A percentile compares a stretch with the other conserved stretches of the same genome.
phyloP scores from a whole-genome alignment of 2,797 vertebrate genomes.

The Melopsittacus undulatus region DNA sequence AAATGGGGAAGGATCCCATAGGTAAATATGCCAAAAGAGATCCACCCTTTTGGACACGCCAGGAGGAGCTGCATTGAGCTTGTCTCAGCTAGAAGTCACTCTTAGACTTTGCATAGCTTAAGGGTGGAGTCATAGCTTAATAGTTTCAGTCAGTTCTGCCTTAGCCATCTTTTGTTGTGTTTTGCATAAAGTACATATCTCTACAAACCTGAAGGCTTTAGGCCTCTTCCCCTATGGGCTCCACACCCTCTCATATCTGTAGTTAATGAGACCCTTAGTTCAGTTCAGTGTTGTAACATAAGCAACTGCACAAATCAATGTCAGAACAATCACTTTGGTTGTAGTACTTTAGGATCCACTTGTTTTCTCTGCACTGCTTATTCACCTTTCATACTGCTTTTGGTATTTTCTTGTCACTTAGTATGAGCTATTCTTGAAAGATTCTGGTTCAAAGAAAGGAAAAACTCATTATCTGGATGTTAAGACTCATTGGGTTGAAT shows the following conservation, averaged over 20 bases:
- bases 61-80: slow-evolving; percentile 48
- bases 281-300: neutral
- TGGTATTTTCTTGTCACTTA: neutral
- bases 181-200: neutral
- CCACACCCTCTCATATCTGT: neutral
- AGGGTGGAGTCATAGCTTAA: slow-evolving; percentile 47
- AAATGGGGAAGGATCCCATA: slow-evolving; percentile 50
- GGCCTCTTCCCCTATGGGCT: neutral
- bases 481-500: neutral
- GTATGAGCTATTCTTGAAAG: neutral
- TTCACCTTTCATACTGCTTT: neutral
- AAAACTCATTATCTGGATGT: neutral
- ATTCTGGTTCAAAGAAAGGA: slow-evolving; percentile 22
- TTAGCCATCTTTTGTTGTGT: neutral
- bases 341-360: neutral
- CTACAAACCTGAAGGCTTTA: neutral
- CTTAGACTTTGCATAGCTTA: slow-evolving; percentile 55
- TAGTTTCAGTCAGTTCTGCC: slow-evolving; percentile 46
- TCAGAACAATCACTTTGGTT: neutral
- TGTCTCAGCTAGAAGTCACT: slow-evolving; percentile 69
- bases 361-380: neutral
- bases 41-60: slow-evolving; percentile 54
- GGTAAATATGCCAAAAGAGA: slow-evolving; percentile 33
- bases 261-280: neutral
- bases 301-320: neutral